Evolutionary conservation across 2,888 invertebrate genomes (phyloP), one percentile per base, ranked within the genome.

Genomic region (Hydriomena furcata): DNA sequence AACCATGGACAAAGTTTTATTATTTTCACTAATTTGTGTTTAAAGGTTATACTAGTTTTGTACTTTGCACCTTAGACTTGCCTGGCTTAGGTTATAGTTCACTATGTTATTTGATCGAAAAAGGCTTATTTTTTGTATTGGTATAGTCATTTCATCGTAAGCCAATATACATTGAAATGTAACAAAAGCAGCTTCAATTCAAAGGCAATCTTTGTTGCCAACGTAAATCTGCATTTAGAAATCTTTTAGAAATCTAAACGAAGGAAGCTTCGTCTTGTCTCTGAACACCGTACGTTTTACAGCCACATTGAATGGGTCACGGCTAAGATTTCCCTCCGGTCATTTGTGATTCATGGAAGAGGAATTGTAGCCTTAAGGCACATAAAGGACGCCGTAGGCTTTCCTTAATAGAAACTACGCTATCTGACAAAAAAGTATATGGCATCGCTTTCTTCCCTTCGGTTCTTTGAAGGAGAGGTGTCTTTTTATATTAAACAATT

Each of bases 261-360:
- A 52, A 46, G 48, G 45, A 25, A 38, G 49, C 48, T 57, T 59
- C 56, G 48, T 67, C 65, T 63, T 61, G 62, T 52, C 60, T 62
- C 53, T 58, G 58, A 50, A 55, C 57, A 61, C 65, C 66, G 65
- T 73, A 70, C 67, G 63, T 73, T 79, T 81, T 76, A 78, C 74
- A 71, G 60, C 68, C 66, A 62, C 71, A 65, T 80, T 89, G 90
- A 90, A 89, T 84, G 75, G 88, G 88, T 89, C 88, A 87, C 79
- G 86, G 87, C 80, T 89, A 87, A 89, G 89, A 89, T 90, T 89
- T 90, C 90, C 90, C 90, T 87, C 81, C 82, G 90, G 90, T 85
- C 89, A 90, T 90, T 89, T 89, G 86, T 79, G 82, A 90, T 90
- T 89, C 90, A 90, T 90, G 88, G 87, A 78, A 84, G 76, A 83